Conservation (phyloP, 2,797 vertebrate genomes). For the Xerus rutilus region DNA sequence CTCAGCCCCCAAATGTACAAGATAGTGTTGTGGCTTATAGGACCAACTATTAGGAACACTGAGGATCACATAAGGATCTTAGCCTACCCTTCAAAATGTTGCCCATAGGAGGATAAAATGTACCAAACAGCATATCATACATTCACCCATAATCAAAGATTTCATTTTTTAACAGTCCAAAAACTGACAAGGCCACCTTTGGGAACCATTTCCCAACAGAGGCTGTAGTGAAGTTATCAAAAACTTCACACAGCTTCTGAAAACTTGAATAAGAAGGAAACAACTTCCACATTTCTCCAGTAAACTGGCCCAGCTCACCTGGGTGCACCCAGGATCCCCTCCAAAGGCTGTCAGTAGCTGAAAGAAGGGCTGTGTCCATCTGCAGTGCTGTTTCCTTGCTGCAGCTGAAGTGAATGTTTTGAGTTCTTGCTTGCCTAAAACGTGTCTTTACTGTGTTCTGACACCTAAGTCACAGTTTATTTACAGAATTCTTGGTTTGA, state of each 20-base stretch:
- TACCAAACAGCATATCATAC: no score
- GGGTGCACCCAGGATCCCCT: not conserved
- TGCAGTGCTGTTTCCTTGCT: no score
- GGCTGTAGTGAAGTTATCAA: not conserved
- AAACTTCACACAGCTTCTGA: not conserved
- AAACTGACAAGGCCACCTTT: not conserved
- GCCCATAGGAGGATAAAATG: not conserved
- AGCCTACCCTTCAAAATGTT: not conserved
- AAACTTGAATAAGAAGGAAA: not conserved
- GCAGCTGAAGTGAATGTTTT: not conserved
- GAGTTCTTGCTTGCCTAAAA: not conserved
- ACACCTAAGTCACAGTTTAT: not conserved
- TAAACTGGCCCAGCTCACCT: not conserved
- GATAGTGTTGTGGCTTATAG: not conserved
- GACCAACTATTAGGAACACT: not conserved
- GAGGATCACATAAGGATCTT: not conserved
- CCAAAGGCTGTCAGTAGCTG: not conserved
- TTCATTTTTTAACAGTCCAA: no score
- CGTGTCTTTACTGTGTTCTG: not conserved
- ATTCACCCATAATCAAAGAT: not conserved
- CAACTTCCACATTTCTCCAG: no score
- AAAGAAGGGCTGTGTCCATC: not conserved
- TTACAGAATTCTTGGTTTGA: not conserved
- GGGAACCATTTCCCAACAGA: not conserved
- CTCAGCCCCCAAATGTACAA: no score